These are phyloP conservation scores for Scophthalmus maximus DNA, from an alignment of 2,113 vertebrate species.

Conservation along the genomic window DNA sequence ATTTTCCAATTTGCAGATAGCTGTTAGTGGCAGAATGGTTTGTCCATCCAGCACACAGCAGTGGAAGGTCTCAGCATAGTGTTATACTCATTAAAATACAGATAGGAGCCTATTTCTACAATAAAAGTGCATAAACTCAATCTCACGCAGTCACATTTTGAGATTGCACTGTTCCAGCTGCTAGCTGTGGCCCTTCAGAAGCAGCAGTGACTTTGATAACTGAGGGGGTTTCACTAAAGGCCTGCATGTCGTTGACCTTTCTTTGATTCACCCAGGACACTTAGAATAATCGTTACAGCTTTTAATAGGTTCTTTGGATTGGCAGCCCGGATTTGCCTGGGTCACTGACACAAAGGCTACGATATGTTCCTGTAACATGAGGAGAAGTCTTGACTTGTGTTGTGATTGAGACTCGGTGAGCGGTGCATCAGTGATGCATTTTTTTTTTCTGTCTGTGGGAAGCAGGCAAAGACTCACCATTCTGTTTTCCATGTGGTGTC, in stretches of 20 bases:
- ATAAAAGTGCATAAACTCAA: constrained; percentile 20
- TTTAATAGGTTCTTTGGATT: constrained; percentile 15
- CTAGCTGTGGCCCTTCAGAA: neutral
- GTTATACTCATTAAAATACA: neutral
- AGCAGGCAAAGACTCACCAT: constrained; percentile 32
- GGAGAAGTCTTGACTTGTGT: neutral
- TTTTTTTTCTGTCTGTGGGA: constrained; percentile 54
- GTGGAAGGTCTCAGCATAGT: neutral
- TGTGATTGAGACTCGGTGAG: constrained; percentile 33
- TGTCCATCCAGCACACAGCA: too few relatives aligned
- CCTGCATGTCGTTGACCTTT: constrained; percentile 49
- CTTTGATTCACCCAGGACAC: constrained; percentile 18
- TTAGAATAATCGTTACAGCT: constrained; percentile 34
- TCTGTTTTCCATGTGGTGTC: constrained; percentile 30
- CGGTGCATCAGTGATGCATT: constrained; percentile 36
- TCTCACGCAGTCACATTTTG: too few relatives aligned
- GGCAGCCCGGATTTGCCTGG: neutral
- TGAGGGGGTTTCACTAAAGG: constrained; percentile 16
- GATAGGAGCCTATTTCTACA: constrained; percentile 35
- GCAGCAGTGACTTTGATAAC: constrained; percentile 24
- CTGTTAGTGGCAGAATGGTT: neutral
- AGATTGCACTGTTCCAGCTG: neutral
- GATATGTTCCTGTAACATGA: constrained; percentile 20
- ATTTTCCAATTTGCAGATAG: too few relatives aligned
- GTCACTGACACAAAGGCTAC: neutral